Evolutionary conservation across 2,888 invertebrate species (phyloP).

Genomic region (Electrophaes corylata): DNA sequence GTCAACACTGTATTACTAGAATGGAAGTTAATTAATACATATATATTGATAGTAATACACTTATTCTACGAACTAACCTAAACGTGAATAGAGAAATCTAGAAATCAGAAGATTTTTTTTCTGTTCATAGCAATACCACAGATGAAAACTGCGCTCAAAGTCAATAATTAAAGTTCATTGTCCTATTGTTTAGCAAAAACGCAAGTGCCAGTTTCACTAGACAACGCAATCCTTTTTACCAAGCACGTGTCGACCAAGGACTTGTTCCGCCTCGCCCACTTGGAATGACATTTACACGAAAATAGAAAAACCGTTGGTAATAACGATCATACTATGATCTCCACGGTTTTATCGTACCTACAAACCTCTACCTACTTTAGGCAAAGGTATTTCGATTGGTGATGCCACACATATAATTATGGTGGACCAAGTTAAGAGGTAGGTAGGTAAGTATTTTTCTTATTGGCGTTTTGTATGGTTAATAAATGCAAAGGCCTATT

Average conservation of each 20-base stretch:
- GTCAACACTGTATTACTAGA: too few species aligned
- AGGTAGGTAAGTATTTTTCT: too few species aligned
- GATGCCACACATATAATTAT: too few species aligned
- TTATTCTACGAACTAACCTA: too few species aligned
- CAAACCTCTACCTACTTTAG: background rate
- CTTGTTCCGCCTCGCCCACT: constrained; percentile 10
- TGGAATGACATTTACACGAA: constrained; percentile 10
- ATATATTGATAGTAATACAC: too few species aligned
- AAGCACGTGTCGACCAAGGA: constrained; percentile 20
- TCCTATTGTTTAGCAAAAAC: constrained; percentile 6
- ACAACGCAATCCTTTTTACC: constrained; percentile 2
- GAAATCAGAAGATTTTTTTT: too few species aligned
- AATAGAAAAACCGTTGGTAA: constrained; percentile 6
- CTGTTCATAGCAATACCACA: too few species aligned
- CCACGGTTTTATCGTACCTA: background rate
- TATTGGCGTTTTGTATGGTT: too few species aligned
- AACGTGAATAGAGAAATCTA: too few species aligned
- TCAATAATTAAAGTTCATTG: constrained; percentile 9
- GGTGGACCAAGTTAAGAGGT: too few species aligned
- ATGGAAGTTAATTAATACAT: too few species aligned
- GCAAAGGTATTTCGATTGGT: background rate
- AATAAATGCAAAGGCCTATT: too few species aligned
- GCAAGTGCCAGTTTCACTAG: constrained; percentile 2
- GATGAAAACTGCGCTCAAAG: background rate
- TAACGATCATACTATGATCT: background rate